Evolutionary conservation across 2,888 invertebrate genomes (phyloP).

Genomic region (Drepana falcataria): DNA sequence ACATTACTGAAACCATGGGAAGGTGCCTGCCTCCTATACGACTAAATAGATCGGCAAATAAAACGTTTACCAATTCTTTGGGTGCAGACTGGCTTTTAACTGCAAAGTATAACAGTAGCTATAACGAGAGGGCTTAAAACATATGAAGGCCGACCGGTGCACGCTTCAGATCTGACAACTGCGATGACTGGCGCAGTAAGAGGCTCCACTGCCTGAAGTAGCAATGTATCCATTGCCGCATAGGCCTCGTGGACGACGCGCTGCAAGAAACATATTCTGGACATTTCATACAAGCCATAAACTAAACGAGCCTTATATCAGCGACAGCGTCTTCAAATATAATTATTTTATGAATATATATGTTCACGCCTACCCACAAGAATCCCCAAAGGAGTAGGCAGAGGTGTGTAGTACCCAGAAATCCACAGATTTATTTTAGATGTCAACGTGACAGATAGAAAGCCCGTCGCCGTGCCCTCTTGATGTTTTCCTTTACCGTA

Average conservation of each 20-base stretch:
- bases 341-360: too few species aligned
- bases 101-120: background rate
- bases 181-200: conserved; percentile 17
- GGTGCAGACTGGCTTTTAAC: background rate
- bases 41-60: background rate
- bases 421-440: too few species aligned
- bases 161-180: conserved; percentile 14
- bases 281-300: background rate
- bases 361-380: too few species aligned
- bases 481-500: too few species aligned
- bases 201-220: conserved; percentile 43
- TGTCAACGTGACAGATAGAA: too few species aligned
- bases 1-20: background rate
- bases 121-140: background rate
- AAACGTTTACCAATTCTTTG: background rate
- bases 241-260: conserved; percentile 63
- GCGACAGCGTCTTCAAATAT: background rate
- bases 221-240: conserved; percentile 62
- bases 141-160: background rate
- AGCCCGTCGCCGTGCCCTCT: too few species aligned
- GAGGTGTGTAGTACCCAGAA: too few species aligned
- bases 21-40: background rate
- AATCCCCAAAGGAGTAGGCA: too few species aligned
- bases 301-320: background rate
- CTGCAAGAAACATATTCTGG: conserved; percentile 33